phyloP scores from a whole-genome alignment of 2,113 vertebrate species.

The Mesoclemmys tuberculata region DNA sequence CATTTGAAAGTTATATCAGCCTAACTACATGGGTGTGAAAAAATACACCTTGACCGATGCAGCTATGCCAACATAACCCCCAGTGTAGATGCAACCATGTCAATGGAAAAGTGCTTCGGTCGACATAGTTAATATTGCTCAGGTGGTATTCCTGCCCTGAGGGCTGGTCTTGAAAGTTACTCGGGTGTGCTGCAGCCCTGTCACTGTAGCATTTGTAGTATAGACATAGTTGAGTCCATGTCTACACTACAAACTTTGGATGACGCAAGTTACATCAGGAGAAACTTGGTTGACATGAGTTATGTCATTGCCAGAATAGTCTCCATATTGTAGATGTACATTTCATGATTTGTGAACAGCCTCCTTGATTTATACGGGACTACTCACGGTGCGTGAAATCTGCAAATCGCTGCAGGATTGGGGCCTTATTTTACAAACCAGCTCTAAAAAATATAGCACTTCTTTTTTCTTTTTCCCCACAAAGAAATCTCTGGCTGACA shows the following conservation, averaged over 20 bases:
- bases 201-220: neutral
- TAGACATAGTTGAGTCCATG: neutral
- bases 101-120: neutral
- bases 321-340: neutral
- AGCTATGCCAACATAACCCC: accelerated
- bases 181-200: neutral
- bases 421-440: neutral
- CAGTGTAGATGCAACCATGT: neutral
- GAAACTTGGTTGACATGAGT: neutral
- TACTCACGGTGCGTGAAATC: neutral
- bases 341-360: accelerated
- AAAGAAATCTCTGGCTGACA: neutral
- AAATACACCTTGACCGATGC: neutral
- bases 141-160: neutral
- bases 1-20: neutral
- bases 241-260: neutral
- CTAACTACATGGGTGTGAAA: neutral
- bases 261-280: neutral
- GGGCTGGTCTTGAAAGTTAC: neutral
- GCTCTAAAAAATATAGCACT: neutral
- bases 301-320: neutral
- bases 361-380: neutral
- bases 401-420: neutral
- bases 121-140: no score
- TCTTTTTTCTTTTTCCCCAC: neutral